Evolutionary conservation across 2,113 vertebrate species (phyloP).

Genomic region (Andinoacara biseriatus): DNA sequence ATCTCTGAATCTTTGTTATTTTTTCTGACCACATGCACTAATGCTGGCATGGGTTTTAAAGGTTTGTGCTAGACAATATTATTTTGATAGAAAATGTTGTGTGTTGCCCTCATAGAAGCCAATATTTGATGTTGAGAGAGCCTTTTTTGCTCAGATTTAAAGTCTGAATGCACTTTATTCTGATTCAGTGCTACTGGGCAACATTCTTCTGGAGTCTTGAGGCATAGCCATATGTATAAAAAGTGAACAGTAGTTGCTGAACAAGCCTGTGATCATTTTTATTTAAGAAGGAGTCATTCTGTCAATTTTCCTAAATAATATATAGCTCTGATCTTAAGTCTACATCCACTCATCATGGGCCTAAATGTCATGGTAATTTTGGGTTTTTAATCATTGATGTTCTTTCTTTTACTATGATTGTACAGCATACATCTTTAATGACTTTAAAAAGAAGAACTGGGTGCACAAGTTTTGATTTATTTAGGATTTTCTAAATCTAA

Average conservation of each 20-base stretch:
- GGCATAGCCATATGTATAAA: background rate
- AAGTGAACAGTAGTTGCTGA: background rate
- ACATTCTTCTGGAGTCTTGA: background rate
- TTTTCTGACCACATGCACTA: background rate
- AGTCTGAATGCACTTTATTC: too few species aligned
- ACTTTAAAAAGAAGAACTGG: too few species aligned
- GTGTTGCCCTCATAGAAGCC: too few species aligned
- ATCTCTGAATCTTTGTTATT: background rate
- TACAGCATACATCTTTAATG: too few species aligned
- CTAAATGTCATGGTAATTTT: background rate
- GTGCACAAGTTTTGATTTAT: too few species aligned
- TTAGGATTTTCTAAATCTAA: too few species aligned
- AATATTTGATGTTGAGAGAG: background rate
- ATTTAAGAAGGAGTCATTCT: background rate
- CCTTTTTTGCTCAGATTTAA: too few species aligned
- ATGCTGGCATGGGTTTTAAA: background rate
- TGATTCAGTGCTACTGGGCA: background rate
- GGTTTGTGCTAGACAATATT: background rate
- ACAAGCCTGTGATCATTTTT: background rate
- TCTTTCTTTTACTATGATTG: too few species aligned
- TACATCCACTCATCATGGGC: background rate
- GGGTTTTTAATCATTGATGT: background rate
- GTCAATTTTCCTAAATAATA: background rate
- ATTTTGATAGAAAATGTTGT: background rate
- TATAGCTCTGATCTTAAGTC: background rate